Conservation (phyloP, 2,888 invertebrate species). For the Cheilosia vernalis region DNA sequence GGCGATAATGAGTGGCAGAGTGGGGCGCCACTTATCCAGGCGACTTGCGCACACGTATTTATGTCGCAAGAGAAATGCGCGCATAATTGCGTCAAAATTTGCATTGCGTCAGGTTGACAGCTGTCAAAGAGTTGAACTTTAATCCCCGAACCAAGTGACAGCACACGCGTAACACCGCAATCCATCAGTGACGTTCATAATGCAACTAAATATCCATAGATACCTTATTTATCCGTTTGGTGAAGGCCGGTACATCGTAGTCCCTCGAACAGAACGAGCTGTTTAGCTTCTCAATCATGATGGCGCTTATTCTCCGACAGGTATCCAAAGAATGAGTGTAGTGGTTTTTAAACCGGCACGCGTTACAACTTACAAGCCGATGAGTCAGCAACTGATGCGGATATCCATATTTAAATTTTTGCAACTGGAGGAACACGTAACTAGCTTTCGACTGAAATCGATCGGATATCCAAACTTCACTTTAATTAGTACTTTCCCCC, state of each 20-base stretch:
- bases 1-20: constrained; percentile 37
- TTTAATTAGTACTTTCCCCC: constrained; percentile 23
- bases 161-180: constrained; percentile 21
- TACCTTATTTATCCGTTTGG: constrained; percentile 80
- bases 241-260: constrained; percentile 81
- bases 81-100: constrained; percentile 24
- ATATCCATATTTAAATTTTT: constrained; percentile 52
- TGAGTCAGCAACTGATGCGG: constrained; percentile 55
- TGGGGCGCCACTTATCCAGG: constrained; percentile 46
- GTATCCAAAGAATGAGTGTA: constrained; percentile 11
- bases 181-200: constrained; percentile 2
- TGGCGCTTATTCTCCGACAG: constrained; percentile 32
- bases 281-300: constrained; percentile 80
- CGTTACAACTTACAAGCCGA: constrained; percentile 19
- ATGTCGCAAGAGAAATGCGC: constrained; percentile 44
- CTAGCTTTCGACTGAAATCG: constrained; percentile 22
- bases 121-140: constrained; percentile 52
- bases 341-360: constrained; percentile 28
- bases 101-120: constrained; percentile 48
- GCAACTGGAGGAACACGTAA: constrained; percentile 4
- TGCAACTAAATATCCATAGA: constrained; percentile 12
- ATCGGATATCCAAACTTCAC: constrained; percentile 41
- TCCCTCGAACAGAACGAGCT: constrained; percentile 79
- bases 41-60: constrained; percentile 22
- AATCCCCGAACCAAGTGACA: constrained; percentile 63